phyloP scores from a whole-genome alignment of 2,113 vertebrate species.

The Sterna hirundo region DNA sequence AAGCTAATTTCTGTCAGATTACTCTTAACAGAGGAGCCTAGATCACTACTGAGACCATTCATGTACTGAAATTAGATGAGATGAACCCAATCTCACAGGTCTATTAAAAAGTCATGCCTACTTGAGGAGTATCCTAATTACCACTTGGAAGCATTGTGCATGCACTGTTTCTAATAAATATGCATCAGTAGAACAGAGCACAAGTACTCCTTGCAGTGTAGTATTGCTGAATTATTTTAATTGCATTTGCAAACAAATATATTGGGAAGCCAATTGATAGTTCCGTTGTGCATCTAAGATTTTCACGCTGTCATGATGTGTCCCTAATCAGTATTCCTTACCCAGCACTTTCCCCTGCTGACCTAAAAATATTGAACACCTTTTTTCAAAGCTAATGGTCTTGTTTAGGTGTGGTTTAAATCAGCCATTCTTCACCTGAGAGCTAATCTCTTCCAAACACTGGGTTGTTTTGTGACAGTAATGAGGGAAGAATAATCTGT shows the following conservation, averaged over 20 bases:
- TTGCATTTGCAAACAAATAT: neutral
- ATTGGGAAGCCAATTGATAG: neutral
- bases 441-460: neutral
- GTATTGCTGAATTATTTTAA: neutral
- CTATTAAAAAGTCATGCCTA: neutral
- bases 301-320: neutral
- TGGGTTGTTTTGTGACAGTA: neutral
- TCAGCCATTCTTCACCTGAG: neutral
- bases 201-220: neutral
- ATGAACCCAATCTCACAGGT: neutral
- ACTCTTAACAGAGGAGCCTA: neutral
- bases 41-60: neutral
- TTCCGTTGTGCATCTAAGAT: neutral
- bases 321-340: neutral
- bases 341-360: neutral
- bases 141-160: neutral
- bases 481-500: neutral
- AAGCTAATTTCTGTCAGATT: neutral
- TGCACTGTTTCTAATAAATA: neutral
- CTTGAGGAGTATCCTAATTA: neutral
- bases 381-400: neutral
- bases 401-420: neutral
- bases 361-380: neutral
- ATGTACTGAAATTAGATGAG: neutral
- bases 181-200: neutral